These are phyloP conservation scores for Drosophila nasuta DNA, from an alignment of 1,140 invertebrate species.

Conservation along the genomic window DNA sequence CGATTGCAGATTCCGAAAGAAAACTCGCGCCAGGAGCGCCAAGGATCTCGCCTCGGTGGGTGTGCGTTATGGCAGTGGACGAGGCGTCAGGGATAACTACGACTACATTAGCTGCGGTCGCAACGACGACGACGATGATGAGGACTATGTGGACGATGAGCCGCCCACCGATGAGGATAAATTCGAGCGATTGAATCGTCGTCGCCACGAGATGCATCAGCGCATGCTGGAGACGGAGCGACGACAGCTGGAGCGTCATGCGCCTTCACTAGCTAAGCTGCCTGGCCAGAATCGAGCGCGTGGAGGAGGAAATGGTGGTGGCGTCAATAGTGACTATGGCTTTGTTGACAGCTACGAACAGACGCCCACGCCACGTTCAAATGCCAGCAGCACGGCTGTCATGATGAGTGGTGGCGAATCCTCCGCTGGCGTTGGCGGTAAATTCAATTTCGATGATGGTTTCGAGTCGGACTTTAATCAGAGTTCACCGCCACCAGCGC, in stretches of 20 bases:
- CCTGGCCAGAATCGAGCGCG: slow-evolving; percentile 54
- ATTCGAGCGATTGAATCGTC: slow-evolving; percentile 77
- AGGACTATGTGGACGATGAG: slow-evolving; percentile 79
- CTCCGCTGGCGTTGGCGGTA: slow-evolving; percentile 54
- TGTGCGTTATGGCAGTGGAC: slow-evolving; percentile 56
- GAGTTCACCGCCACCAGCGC: slow-evolving; percentile 75
- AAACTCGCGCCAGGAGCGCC: slow-evolving; percentile 69
- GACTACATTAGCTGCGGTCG: slow-evolving; percentile 71
- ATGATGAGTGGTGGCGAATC: slow-evolving; percentile 72
- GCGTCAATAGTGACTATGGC: slow-evolving; percentile 70
- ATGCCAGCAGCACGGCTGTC: slow-evolving; percentile 70
- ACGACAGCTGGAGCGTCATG: slow-evolving; percentile 65
- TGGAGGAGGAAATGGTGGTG: slow-evolving; percentile 31
- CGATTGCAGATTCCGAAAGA: slow-evolving; percentile 78
- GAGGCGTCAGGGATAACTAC: slow-evolving; percentile 72
- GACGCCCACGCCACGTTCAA: slow-evolving; percentile 74
- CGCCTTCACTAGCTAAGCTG: slow-evolving; percentile 61
- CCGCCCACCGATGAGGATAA: slow-evolving; percentile 83
- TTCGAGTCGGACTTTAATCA: slow-evolving; percentile 85
- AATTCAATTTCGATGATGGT: slow-evolving; percentile 83
- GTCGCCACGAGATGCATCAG: slow-evolving; percentile 82
- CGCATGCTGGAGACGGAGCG: slow-evolving; percentile 80
- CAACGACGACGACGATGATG: slow-evolving; percentile 72
- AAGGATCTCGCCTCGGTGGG: slow-evolving; percentile 65
- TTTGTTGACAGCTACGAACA: slow-evolving; percentile 83